Percentiles rank a stretch among this genome's conserved stretches.
These are phyloP conservation scores for Eremophila alpestris DNA, from an alignment of 2,797 vertebrate species.

Conservation along the genomic window DNA sequence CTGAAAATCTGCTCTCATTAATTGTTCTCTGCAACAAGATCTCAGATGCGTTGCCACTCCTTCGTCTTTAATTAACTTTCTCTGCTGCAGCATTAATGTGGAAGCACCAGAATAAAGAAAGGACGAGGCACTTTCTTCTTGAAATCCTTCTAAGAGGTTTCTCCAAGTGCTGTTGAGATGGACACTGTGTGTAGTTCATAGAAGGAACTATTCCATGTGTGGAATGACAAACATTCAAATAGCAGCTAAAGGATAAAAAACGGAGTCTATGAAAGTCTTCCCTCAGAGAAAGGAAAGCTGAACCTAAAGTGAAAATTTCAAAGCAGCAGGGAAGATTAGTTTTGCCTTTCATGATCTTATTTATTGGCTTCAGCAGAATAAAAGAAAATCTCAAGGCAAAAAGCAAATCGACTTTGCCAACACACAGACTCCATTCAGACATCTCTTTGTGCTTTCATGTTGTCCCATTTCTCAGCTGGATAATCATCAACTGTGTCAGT, in stretches of 20 bases:
- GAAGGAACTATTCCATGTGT: background rate
- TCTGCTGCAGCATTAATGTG: background rate
- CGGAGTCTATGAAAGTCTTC: background rate
- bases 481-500: background rate
- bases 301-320: conserved; percentile 3
- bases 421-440: background rate
- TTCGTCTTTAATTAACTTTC: conserved; percentile 25
- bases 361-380: background rate
- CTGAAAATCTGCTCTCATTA: background rate
- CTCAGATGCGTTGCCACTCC: background rate
- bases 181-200: background rate
- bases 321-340: background rate
- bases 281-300: background rate
- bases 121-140: background rate
- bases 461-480: background rate
- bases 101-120: background rate
- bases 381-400: conserved; percentile 14
- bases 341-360: conserved; percentile 6
- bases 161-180: background rate
- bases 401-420: background rate
- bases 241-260: background rate
- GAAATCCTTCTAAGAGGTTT: background rate
- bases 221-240: background rate
- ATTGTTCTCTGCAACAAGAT: background rate
- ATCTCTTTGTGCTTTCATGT: conserved; percentile 5